phyloP scores from a whole-genome alignment of 2,797 vertebrate species.

The Morus bassanus region DNA sequence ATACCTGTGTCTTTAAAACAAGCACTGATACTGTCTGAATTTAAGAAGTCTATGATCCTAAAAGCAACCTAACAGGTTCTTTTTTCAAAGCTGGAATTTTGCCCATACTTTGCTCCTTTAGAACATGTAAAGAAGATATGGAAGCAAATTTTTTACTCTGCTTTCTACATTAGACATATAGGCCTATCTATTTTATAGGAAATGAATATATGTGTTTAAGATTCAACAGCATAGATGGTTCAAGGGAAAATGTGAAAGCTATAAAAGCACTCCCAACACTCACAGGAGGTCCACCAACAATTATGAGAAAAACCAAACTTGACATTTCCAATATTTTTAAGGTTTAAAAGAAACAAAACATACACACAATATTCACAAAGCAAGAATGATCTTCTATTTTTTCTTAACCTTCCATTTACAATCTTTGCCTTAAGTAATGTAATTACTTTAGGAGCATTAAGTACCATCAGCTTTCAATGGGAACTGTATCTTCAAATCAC shows the following conservation, averaged over 20 bases:
- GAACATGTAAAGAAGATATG: neutral
- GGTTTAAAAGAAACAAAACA: neutral
- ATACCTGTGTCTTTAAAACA: neutral
- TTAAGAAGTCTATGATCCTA: neutral
- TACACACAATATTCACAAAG: neutral
- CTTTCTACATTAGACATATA: neutral
- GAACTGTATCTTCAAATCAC: neutral
- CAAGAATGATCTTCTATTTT: neutral
- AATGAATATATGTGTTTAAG: neutral
- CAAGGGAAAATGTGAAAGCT: neutral
- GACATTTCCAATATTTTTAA: neutral
- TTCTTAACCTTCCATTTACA: neutral
- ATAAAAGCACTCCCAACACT: neutral
- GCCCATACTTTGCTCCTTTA: conserved; percentile 17
- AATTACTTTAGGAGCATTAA: neutral
- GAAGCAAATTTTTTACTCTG: neutral
- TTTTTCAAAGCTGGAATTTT: conserved; percentile 43
- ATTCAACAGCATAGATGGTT: neutral
- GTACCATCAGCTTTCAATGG: neutral
- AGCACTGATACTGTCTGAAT: neutral
- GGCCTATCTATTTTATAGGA: conserved; percentile 2
- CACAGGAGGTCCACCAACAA: neutral
- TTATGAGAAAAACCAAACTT: neutral
- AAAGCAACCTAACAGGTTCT: conserved; percentile 7
- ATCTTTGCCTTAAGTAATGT: neutral